Evolutionary conservation across 2,888 invertebrate species (phyloP), one percentile per base, ranked within the genome.

Genomic region (Altica lythri): DNA sequence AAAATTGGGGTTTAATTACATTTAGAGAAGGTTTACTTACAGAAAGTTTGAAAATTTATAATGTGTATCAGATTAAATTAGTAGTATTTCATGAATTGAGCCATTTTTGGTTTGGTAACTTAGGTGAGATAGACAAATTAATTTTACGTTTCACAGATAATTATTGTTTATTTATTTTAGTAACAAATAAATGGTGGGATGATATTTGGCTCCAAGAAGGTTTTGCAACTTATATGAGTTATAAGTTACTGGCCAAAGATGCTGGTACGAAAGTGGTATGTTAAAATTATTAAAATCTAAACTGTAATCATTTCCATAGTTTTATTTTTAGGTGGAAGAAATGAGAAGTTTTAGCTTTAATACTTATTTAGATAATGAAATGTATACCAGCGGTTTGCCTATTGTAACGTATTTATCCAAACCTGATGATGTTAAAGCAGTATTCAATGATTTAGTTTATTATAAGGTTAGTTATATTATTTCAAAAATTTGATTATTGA

Each of bases 21-120:
- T 62, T 68, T 43, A 62, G 60, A 32, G 44, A 57, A 35, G 68
- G 69, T 4, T 44, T 68, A 3, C 53, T 68, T 2, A 57, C 59
- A 1, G 35, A 46, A 2, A 45, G 35, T 32, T 49, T 62, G 18
- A 9, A 40, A 6, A 32, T 55, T 38, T 67, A 55, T 32, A 56
- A 54, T 27, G 35, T 52, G 17, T 38, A 9, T 8, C 64, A 65
- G 54, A 59, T 63, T 27, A 19, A 53, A 27, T 13, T 59, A n/a
- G 64, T 67, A 8, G 51, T 65, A 13, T 62, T 59, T 6, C 70
- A 71, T 43, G 70, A 71, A 51, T 27, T 70, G 9, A 60, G 66
- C 9, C 70, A 71, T 55, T 69, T 64, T 44, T 71, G 70, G 70
- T 71, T 70, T 46, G 70, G 70, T 43, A 69, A 71, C 55, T 62